Conservation (phyloP, 2,113 vertebrate species). For the Alethe diademata region DNA sequence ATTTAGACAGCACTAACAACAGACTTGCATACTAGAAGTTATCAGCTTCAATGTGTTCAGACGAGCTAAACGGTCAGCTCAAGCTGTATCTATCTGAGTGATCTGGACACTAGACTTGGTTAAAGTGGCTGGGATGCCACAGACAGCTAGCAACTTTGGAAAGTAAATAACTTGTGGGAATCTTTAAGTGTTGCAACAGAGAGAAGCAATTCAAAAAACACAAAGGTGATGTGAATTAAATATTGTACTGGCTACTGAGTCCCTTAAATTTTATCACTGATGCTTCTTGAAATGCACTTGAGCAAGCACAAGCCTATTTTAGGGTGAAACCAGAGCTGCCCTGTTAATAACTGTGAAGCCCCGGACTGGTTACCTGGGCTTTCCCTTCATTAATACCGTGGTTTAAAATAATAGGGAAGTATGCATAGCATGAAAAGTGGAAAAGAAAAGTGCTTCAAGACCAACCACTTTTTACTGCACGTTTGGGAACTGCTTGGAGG, state of each 20-base stretch:
- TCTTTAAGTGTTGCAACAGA: background rate
- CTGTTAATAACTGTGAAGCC: background rate
- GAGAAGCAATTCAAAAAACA: background rate
- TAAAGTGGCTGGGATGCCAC: background rate
- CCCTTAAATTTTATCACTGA: background rate
- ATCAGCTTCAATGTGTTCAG: background rate
- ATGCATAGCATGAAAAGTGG: background rate
- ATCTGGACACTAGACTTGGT: background rate
- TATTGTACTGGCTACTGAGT: background rate
- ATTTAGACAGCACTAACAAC: background rate
- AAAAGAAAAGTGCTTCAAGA: constrained; percentile 31
- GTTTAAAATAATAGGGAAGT: constrained; percentile 30
- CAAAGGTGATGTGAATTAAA: background rate
- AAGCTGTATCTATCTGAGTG: background rate
- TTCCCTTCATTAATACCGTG: background rate
- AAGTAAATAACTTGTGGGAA: background rate
- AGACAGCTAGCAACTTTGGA: background rate
- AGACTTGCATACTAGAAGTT: background rate
- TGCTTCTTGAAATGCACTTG: background rate
- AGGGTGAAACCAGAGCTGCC: background rate
- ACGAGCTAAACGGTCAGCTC: background rate
- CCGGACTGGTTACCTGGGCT: background rate
- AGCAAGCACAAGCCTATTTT: background rate
- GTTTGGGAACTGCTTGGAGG: constrained; percentile 18
- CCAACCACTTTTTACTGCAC: constrained; percentile 42